These are phyloP conservation scores for Matsumyia berberina DNA, from an alignment of 2,888 invertebrate species.

Conservation along the genomic window DNA sequence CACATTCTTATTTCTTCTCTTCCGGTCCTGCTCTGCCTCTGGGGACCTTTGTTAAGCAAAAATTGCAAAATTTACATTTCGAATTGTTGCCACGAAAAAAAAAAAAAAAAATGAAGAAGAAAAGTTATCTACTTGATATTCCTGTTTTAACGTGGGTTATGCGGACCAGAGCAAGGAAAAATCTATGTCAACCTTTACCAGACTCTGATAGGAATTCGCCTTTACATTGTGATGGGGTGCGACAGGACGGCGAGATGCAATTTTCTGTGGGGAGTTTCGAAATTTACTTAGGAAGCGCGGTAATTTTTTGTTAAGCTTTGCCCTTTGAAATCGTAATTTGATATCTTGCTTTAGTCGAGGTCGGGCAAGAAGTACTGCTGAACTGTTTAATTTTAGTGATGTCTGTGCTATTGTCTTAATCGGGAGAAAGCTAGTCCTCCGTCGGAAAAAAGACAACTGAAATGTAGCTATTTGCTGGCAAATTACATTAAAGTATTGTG, in stretches of 20 bases:
- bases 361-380: background rate
- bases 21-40: conserved; percentile 47
- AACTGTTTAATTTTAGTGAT: too few species aligned
- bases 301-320: conserved; percentile 15
- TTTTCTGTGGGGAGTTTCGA: conserved; percentile 51
- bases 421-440: too few species aligned
- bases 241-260: conserved; percentile 52
- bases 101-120: conserved; percentile 27
- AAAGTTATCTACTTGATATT: conserved; percentile 76
- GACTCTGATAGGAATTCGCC: conserved; percentile 47
- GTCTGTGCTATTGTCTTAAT: too few species aligned
- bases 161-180: conserved; percentile 23
- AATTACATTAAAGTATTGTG: too few species aligned
- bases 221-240: conserved; percentile 15
- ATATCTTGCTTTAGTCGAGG: background rate
- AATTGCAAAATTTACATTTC: conserved; percentile 73
- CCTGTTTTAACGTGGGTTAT: conserved; percentile 50
- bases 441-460: too few species aligned
- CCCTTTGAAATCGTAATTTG: background rate
- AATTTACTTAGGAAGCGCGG: conserved; percentile 47
- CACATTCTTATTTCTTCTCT: conserved; percentile 26
- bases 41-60: conserved; percentile 71
- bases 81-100: conserved; percentile 64
- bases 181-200: conserved; percentile 54
- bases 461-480: too few species aligned